Evolutionary conservation across 2,797 vertebrate genomes (phyloP).

Genomic region (Sebastes jordani): DNA sequence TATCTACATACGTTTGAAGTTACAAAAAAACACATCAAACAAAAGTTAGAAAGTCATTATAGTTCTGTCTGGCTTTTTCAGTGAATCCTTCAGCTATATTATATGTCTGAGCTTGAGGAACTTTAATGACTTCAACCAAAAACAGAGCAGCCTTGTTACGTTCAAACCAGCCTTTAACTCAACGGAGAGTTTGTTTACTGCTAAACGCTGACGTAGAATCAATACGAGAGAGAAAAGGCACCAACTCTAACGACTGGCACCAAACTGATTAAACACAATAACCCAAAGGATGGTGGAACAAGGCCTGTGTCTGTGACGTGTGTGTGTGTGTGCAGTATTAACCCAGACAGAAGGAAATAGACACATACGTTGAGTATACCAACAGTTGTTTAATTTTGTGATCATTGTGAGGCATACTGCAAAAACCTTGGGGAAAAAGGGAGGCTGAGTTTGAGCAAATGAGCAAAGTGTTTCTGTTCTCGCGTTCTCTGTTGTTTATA

Average conservation of each 20-base stretch:
- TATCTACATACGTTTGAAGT: neutral
- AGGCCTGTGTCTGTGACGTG: too few relatives aligned
- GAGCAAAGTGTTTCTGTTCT: neutral
- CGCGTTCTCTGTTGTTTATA: neutral
- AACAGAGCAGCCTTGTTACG: neutral
- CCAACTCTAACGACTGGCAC: neutral
- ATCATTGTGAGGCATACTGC: neutral
- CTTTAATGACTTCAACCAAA: neutral
- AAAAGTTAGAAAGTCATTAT: neutral
- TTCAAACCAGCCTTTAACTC: conserved; percentile 11
- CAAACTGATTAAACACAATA: neutral
- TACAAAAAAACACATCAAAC: neutral
- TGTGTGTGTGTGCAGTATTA: too few relatives aligned
- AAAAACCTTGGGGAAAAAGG: neutral
- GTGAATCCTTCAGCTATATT: neutral
- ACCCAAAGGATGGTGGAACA: too few relatives aligned
- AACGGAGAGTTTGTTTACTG: conserved; percentile 18
- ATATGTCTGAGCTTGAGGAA: neutral
- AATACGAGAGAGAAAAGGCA: conserved; percentile 12
- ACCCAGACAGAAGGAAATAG: too few relatives aligned
- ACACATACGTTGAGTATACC: too few relatives aligned
- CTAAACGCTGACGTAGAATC: conserved; percentile 14
- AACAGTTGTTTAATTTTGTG: neutral
- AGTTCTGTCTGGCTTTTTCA: too few relatives aligned
- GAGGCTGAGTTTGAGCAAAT: neutral